These are phyloP conservation scores for Perca schrenkii DNA, from an alignment of 2,113 vertebrate species.

Conservation along the genomic window DNA sequence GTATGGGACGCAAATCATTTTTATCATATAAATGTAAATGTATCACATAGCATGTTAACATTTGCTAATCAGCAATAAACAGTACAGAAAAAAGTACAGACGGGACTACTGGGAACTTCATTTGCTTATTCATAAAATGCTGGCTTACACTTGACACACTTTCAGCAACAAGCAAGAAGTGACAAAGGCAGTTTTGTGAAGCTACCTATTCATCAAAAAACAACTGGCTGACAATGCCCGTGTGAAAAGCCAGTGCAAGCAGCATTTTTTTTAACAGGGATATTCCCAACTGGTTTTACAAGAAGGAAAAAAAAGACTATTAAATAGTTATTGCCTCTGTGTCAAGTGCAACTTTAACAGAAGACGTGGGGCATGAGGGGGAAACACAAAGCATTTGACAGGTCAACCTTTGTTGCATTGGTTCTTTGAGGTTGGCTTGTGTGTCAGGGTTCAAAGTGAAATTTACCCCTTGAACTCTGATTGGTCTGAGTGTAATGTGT, in stretches of 20 bases:
- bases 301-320: not conserved
- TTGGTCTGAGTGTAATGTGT: not conserved
- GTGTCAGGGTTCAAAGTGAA: slow-evolving; percentile 32
- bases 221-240: not conserved
- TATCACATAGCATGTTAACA: not conserved
- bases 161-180: not conserved
- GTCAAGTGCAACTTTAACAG: slow-evolving; percentile 17
- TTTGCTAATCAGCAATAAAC: not conserved
- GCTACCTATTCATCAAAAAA: not conserved
- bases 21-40: not conserved
- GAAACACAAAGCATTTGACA: not conserved
- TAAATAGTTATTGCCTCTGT: not conserved
- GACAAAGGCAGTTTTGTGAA: not conserved
- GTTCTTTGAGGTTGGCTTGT: slow-evolving; percentile 31
- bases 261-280: not conserved
- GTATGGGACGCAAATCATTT: not conserved
- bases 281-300: not conserved
- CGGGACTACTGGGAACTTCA: not conserved
- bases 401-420: slow-evolving; percentile 38
- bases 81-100: not conserved
- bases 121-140: not conserved
- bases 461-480: slow-evolving; percentile 8
- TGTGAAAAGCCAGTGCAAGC: not conserved
- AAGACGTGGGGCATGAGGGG: not conserved
- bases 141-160: not conserved